Base-by-base conservation (phyloP, 2,888 invertebrate genomes). In the Dexiosoma caninum region DNA sequence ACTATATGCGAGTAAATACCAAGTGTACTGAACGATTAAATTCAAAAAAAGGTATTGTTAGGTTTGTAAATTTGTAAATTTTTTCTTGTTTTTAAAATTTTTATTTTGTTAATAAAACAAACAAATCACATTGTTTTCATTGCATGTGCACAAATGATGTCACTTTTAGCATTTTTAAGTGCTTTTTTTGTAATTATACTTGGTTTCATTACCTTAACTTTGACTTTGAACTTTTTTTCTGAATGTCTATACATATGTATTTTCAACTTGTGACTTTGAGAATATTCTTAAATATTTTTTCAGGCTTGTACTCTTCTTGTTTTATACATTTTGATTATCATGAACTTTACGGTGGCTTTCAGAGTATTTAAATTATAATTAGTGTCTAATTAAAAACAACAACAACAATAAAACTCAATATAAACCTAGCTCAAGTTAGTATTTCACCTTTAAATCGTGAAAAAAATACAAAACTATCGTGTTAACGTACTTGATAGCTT, bases 141-240 rank as follows among this genome's bases (percentile, higher is more conserved):
- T 2, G 16, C 16, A 44, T 14, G 23, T 42, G 27, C 16, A 27
- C 14, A 19, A 49, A 71, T 71, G 71, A 71, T 60, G 60, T 71
- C 71, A 71, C 12, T 27, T 53, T 53, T 40, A 42, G n/a, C 19
- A 37, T 49, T 70, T 8, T 59, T 27, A 40, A 40, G 44, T 57
- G 1, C 35, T 23, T 57, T 37, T 10, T 30, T 44, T 32, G 8
- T 37, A 6, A 37, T 37, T 35, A 40, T 23, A n/a, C 37, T 30
- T 44, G 40, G 1, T 51, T 53, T 44, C 12, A 35, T 74, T 19
- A 37, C 74, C 64, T 74, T 74, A 74, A 74, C 74, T 66, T 74
- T 74, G 74, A 74, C 74, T 74, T 74, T 74, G 64, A 74, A 64
- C 66, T 74, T 74, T 64, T n/a, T 57, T 5, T 35, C 10, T 32